phyloP scores from a whole-genome alignment of 2,797 vertebrate genomes.

The Ctenochaetus hawaiiensis region DNA sequence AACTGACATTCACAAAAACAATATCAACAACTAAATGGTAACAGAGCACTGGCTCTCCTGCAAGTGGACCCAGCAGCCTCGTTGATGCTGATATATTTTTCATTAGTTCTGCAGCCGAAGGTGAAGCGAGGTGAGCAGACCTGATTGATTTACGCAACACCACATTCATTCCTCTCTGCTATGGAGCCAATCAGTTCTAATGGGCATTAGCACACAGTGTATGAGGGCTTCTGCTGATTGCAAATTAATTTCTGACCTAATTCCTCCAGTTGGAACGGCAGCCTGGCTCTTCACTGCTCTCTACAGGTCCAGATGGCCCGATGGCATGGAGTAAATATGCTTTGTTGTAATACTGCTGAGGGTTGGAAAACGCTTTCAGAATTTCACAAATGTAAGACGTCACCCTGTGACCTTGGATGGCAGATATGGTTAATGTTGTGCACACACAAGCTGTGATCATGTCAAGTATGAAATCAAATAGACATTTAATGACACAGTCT shows the following conservation, averaged over 20 bases:
- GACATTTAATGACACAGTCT: conserved; percentile 5
- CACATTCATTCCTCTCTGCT: conserved; percentile 45
- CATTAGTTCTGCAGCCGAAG: conserved; percentile 30
- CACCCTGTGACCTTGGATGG: conserved; percentile 38
- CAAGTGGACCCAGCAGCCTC: conserved; percentile 12
- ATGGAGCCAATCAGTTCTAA: conserved; percentile 52
- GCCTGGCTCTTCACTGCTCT: conserved; percentile 62
- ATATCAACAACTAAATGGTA: not conserved
- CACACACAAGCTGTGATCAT: conserved; percentile 17
- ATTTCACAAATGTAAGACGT: conserved; percentile 31
- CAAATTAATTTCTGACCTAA: conserved; percentile 79
- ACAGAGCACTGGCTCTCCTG: not conserved
- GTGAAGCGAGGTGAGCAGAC: conserved; percentile 22
- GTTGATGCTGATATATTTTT: conserved; percentile 26
- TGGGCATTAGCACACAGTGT: conserved; percentile 40
- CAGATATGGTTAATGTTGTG: conserved; percentile 9
- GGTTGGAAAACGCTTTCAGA: conserved; percentile 20
- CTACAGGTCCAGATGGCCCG: conserved; percentile 74
- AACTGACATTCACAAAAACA: not conserved
- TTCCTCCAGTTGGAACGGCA: conserved; percentile 69
- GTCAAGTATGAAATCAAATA: conserved; percentile 32
- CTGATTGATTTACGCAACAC: conserved; percentile 34
- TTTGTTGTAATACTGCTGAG: conserved; percentile 52
- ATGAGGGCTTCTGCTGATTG: conserved; percentile 59
- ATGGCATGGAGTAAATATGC: conserved; percentile 68